A percentile compares a stretch with the other conserved stretches of the same genome.
Conservation (phyloP, 2,113 vertebrate species). For the Danionella cerebrum region DNA sequence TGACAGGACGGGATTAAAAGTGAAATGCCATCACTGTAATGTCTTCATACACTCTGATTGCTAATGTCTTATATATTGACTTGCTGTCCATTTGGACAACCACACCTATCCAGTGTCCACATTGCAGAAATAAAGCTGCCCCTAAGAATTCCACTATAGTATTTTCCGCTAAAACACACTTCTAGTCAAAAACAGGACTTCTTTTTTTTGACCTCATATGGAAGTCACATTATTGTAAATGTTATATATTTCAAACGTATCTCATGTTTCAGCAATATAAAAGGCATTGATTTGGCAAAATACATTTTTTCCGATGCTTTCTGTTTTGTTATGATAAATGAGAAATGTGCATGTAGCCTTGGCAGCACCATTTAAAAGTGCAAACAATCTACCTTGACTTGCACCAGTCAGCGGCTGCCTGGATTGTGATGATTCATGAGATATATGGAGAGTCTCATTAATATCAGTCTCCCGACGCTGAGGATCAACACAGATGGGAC, state of each 20-base stretch:
- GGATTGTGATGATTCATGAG: background rate
- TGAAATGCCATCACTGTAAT: slow-evolving; percentile 16
- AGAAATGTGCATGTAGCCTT: background rate
- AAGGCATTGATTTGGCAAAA: background rate
- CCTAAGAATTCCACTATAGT: slow-evolving; percentile 9
- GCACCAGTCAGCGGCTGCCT: background rate
- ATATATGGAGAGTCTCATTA: slow-evolving; percentile 4
- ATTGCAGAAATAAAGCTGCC: background rate
- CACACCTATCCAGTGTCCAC: background rate
- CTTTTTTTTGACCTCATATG: too few relatives aligned
- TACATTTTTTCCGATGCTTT: background rate
- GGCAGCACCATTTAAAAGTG: background rate
- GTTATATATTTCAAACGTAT: too few relatives aligned
- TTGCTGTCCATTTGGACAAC: background rate
- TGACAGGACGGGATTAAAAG: background rate
- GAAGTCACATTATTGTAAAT: too few relatives aligned
- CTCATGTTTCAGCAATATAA: too few relatives aligned
- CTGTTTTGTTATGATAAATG: background rate
- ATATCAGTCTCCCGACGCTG: slow-evolving; percentile 7
- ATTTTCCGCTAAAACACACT: too few relatives aligned
- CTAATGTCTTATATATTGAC: slow-evolving; percentile 29
- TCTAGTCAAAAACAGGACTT: too few relatives aligned
- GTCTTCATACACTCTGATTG: background rate
- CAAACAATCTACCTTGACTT: background rate
- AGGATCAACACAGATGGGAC: background rate